Percentiles rank a stretch among this genome's conserved stretches.
These are phyloP conservation scores for Axinella damicornis DNA, from an alignment of 37 sponge, comb jelly and placozoan species.

Conservation along the genomic window DNA sequence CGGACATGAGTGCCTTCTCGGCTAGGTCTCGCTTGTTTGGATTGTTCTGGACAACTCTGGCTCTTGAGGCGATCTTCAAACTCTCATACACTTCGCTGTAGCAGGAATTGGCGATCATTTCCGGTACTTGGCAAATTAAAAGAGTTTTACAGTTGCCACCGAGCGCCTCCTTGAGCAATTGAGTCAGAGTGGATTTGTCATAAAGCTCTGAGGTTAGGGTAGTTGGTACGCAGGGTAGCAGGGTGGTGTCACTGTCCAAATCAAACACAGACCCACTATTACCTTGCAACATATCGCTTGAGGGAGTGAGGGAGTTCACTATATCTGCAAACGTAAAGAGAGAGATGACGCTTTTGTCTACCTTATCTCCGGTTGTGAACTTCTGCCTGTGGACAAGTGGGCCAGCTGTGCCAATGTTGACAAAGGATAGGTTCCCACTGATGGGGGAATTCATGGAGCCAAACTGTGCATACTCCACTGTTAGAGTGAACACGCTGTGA, in stretches of 20 bases:
- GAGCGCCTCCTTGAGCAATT: slow-evolving; percentile 54
- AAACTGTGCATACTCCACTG: slow-evolving; percentile 79
- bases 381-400: not conserved
- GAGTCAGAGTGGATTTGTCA: slow-evolving; percentile 38
- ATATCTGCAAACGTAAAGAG: slow-evolving; percentile 28
- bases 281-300: not conserved
- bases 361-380: not conserved
- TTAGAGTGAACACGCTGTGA: slow-evolving; percentile 65
- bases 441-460: slow-evolving; percentile 75
- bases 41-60: slow-evolving; percentile 46
- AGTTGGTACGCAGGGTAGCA: not conserved
- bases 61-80: slow-evolving; percentile 43
- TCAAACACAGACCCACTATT: not conserved
- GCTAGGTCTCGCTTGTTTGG: slow-evolving; percentile 83
- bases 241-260: not conserved
- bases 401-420: slow-evolving; percentile 25
- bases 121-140: slow-evolving; percentile 36
- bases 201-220: not conserved
- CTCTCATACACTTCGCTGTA: not conserved
- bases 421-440: slow-evolving; percentile 76
- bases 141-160: slow-evolving; percentile 86
- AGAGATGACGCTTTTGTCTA: slow-evolving; percentile 5
- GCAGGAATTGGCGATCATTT: not conserved
- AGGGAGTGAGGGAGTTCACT: slow-evolving; percentile 27
- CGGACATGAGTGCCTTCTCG: slow-evolving; percentile 76